Evolutionary conservation across 2,113 vertebrate genomes (phyloP), one percentile per base, ranked within the genome.

Genomic region (Carassius gibelio): DNA sequence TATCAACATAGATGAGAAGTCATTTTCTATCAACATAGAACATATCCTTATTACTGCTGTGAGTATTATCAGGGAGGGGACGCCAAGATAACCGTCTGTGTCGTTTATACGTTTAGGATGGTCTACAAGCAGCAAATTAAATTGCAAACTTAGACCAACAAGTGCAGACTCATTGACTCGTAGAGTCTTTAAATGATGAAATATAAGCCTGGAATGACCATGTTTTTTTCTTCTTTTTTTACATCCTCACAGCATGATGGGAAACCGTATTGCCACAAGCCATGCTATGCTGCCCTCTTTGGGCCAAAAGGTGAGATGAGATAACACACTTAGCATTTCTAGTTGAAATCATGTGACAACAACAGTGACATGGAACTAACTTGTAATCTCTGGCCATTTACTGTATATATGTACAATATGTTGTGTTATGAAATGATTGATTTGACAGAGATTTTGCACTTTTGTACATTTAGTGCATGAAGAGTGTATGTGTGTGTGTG

Each of bases 271-370:
- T 97, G 96, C 93, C 96, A 97, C 94, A 96, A 96, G 87, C 96
- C 96, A 26, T 97, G 96, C 92, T 97, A 97, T 88, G 96, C 96
- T 89, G 94, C 95, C 92, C 96, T 97, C 92, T 97, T 96, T 80
- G 96, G 96, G 87, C 96, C 96, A 80, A 96, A 95, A 94, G 96
- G 96, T 97, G 50, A 91, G 93, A 91, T 36, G 10, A 26, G 5
- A 26, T 36, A 6, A 79, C 3, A 68, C 66, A 36, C 6, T 36
- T 17, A 68, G 15, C 66, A 17, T 68, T 68, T 68, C 14, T 8
- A 8, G 14, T 34, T 26, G 0, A 68, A 34, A 14, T 68, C 15
- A 7, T 68, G 45, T 48, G 42, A 45, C 8, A 45, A 42, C 42
- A 42, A 42, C 42, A 42, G 26, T 66, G 26, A 68, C 13, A 66